phyloP scores from a whole-genome alignment of 1,140 invertebrate species.

The Leptopilina clavipes region DNA sequence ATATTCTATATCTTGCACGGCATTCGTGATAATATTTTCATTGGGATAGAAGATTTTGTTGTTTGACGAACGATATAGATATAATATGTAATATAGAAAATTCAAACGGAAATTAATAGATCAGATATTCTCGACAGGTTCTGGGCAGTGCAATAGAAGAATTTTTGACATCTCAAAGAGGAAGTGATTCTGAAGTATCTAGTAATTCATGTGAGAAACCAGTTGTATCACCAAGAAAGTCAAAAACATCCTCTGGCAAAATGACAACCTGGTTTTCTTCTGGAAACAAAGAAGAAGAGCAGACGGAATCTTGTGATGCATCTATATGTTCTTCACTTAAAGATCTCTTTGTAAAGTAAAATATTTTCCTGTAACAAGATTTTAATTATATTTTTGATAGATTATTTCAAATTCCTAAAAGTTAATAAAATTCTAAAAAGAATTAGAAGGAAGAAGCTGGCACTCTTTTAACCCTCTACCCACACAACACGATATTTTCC shows the following conservation, averaged over 20 bases:
- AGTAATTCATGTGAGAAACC: constrained; percentile 62
- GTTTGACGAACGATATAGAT: too few relatives aligned
- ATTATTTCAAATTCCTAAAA: too few relatives aligned
- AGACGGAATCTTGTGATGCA: constrained; percentile 82
- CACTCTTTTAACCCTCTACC: too few relatives aligned
- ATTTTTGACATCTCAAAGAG: constrained; percentile 77
- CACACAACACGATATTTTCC: too few relatives aligned
- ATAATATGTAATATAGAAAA: too few relatives aligned
- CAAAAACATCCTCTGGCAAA: constrained; percentile 63
- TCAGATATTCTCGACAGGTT: constrained; percentile 65
- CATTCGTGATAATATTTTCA: too few relatives aligned
- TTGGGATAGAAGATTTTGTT: too few relatives aligned
- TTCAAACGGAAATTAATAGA: too few relatives aligned
- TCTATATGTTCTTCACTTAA: constrained; percentile 87
- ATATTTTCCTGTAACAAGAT: background rate
- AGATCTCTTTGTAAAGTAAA: constrained; percentile 87
- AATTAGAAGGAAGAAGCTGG: too few relatives aligned
- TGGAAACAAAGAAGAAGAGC: constrained; percentile 77
- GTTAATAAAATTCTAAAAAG: too few relatives aligned
- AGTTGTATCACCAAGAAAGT: constrained; percentile 66
- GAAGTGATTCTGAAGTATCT: constrained; percentile 70
- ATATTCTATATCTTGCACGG: too few relatives aligned
- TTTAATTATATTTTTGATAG: too few relatives aligned
- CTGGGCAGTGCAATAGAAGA: constrained; percentile 88
- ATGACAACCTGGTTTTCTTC: constrained; percentile 75